Conservation (phyloP, 1,140 invertebrate genomes). For the Nylanderia fulva region DNA sequence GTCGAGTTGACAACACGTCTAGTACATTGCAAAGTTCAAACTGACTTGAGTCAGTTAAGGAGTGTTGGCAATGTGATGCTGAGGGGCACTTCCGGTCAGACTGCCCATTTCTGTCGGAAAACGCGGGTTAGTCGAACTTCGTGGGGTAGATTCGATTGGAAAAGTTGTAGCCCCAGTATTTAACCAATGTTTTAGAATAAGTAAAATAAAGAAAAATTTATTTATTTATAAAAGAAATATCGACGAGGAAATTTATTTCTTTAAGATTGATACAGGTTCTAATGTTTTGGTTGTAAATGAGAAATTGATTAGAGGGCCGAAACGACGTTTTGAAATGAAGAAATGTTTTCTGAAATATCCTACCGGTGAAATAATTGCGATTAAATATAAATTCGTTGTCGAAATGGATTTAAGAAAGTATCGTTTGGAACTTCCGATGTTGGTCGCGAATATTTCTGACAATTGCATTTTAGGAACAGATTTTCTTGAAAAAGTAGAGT, state of each 20-base stretch:
- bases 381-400: not conserved
- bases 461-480: not conserved
- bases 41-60: too few relatives aligned
- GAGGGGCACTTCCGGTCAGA: not conserved
- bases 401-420: not conserved
- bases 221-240: not conserved
- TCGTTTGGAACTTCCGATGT: not conserved
- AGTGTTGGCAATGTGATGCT: not conserved
- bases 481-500: not conserved
- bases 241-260: not conserved
- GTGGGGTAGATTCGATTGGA: not conserved
- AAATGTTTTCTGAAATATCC: not conserved
- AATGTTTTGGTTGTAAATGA: not conserved
- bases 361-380: not conserved
- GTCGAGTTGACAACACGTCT: too few relatives aligned
- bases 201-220: not conserved
- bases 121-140: not conserved
- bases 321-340: too few relatives aligned
- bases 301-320: not conserved
- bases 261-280: not conserved
- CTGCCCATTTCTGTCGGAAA: not conserved
- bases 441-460: not conserved
- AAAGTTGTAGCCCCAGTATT: not conserved
- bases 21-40: too few relatives aligned
- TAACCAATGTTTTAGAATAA: not conserved